Evolutionary conservation across 2,888 invertebrate species (phyloP), one percentile per base, ranked within the genome.

Genomic region (Idaea aversata): DNA sequence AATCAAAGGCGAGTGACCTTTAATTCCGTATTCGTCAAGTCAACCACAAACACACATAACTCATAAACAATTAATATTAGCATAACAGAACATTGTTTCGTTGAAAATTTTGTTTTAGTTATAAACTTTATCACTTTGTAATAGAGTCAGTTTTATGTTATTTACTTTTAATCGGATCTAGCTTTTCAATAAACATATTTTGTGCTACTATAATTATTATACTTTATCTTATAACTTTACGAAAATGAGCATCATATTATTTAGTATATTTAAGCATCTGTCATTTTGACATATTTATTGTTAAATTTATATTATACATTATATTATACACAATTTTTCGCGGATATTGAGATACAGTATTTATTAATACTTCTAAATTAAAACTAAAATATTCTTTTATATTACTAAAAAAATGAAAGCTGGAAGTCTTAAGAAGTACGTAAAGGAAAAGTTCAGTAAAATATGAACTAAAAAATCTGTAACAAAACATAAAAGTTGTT

Each of bases 321-420:
- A n/a, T n/a, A n/a, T 63, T 36, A 65, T 64, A 60, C 80, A 10
- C 47, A 13, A 47, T 4, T 47, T 47, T 47, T 5, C 7, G 47
- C 47, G 47, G 47, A 36, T 36, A 7, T 47, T 47, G 5, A 7
- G 13, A 10, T 47, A 47, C 7, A 5, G 7, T 47, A 10, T 47
- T 2, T 10, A 47, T 36, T 36, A 3, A 5, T 36, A 36, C 36
- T 36, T 25, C 25, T 36, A 36, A 36, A 38, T n/a, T 25, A 25
- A 25, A 25, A 25, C 25, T 25, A 25, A 3, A 25, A 25, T 25
- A 25, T 25, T 25, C 25, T 25, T 36, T 3, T 36, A 5, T 36
- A 36, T 10, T 36, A n/a, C n/a, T 36, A 36, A 36, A 47, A 47
- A 47, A 47, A 47, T 4, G 13, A 47, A 47, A 47, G 3, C 47